Evolutionary conservation across 2,888 invertebrate genomes (phyloP).

Genomic region (Leucophenga maculata): DNA sequence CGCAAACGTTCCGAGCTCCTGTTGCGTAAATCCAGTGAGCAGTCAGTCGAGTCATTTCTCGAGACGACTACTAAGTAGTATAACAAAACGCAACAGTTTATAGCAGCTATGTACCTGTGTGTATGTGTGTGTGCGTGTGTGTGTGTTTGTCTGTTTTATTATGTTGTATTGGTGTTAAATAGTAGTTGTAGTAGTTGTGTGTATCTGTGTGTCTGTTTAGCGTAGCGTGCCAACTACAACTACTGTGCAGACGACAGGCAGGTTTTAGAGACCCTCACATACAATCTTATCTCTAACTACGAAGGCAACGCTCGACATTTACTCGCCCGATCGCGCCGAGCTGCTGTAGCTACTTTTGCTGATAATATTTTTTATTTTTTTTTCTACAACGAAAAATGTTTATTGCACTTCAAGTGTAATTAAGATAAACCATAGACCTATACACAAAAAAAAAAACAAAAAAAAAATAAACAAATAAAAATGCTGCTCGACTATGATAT

Average conservation of each 20-base stretch:
- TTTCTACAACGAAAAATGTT: constrained; percentile 38
- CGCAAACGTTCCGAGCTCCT: constrained; percentile 44
- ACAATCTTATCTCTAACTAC: constrained; percentile 63
- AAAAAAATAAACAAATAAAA: not conserved
- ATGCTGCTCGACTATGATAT: too few relatives aligned
- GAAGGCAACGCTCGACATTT: constrained; percentile 4
- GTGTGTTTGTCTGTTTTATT: constrained; percentile 44
- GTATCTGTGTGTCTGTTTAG: constrained; percentile 47
- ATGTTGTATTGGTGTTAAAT: constrained; percentile 35
- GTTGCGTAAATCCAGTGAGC: constrained; percentile 63
- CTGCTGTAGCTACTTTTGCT: constrained; percentile 43
- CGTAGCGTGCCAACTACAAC: constrained; percentile 46
- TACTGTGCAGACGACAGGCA: constrained; percentile 51
- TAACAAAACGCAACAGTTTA: constrained; percentile 24
- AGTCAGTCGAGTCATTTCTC: constrained; percentile 51
- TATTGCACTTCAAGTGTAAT: constrained; percentile 58
- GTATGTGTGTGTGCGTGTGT: constrained; percentile 20
- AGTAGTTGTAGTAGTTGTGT: constrained; percentile 6
- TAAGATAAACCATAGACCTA: constrained; percentile 55
- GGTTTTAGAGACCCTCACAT: constrained; percentile 53
- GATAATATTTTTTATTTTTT: constrained; percentile 15
- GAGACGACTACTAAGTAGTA: constrained; percentile 1
- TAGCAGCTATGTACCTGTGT: constrained; percentile 22
- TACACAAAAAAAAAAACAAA: constrained; percentile 48
- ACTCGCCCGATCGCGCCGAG: constrained; percentile 42